Percentiles rank a stretch among this genome's conserved stretches.
Evolutionary conservation across 1,140 invertebrate species (phyloP).

Genomic region (Pissodes strobi): DNA sequence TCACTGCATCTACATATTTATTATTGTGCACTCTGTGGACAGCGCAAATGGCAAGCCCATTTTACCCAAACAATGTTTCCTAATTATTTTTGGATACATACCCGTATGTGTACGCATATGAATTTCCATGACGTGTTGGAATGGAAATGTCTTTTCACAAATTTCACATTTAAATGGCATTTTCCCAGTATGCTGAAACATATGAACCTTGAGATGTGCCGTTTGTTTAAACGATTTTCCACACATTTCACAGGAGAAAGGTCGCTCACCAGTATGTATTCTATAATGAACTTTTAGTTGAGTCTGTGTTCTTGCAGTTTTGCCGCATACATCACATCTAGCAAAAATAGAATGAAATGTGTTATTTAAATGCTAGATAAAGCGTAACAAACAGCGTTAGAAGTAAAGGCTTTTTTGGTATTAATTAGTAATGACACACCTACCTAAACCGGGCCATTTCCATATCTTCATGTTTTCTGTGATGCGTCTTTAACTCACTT

Average conservation of each 20-base stretch:
- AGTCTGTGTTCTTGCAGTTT: conserved; percentile 15
- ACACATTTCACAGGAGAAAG: conserved; percentile 74
- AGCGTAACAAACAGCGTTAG: too few relatives aligned
- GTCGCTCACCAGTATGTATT: conserved; percentile 72
- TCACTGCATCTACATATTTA: too few relatives aligned
- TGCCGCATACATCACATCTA: conserved; percentile 33
- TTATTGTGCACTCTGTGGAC: too few relatives aligned
- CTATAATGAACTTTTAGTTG: conserved; percentile 45
- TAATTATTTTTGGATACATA: too few relatives aligned
- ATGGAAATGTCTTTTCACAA: conserved; percentile 27
- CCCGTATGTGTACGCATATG: conserved; percentile 32
- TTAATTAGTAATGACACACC: not conserved
- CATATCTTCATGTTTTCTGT: conserved; percentile 28
- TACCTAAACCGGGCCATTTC: conserved; percentile 26
- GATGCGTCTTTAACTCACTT: conserved; percentile 28
- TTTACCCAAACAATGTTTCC: too few relatives aligned
- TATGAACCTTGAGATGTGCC: conserved; percentile 41
- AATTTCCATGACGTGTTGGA: conserved; percentile 25
- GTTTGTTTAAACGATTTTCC: conserved; percentile 70
- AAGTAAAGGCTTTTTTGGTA: too few relatives aligned
- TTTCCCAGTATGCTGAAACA: conserved; percentile 30
- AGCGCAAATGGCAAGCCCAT: too few relatives aligned
- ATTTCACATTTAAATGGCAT: conserved; percentile 31
- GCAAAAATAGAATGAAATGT: too few relatives aligned
- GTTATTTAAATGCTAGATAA: too few relatives aligned